phyloP scores from a whole-genome alignment of 2,797 vertebrate species.

The Sternarchorhynchus goeldii region DNA sequence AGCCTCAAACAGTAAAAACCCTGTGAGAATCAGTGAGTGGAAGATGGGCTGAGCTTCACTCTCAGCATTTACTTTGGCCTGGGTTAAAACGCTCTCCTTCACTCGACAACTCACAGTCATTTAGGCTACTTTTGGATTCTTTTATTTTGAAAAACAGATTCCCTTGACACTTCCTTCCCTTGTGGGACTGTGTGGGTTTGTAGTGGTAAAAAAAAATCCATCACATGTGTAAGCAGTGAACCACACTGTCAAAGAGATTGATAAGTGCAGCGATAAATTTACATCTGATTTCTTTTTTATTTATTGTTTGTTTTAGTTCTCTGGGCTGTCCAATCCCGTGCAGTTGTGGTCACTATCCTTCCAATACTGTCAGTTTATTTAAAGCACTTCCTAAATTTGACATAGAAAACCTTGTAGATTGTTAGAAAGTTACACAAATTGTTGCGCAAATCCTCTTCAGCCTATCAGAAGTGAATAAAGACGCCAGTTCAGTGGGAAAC shows the following conservation, averaged over 20 bases:
- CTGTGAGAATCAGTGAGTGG: slow-evolving; percentile 33
- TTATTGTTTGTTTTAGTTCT: neutral
- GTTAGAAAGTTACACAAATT: too few species aligned
- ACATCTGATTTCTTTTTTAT: neutral
- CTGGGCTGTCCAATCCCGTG: neutral
- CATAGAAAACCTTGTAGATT: too few species aligned
- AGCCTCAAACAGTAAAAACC: slow-evolving; percentile 31
- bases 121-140: neutral
- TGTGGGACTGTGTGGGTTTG: neutral
- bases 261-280: neutral
- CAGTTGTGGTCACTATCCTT: neutral
- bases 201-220: neutral
- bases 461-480: neutral
- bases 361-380: too few species aligned
- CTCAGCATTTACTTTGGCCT: slow-evolving; percentile 1
- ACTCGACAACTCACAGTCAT: slow-evolving; percentile 3
- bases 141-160: slow-evolving; percentile 9
- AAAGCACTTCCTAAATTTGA: too few species aligned
- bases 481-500: slow-evolving; percentile 9
- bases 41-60: slow-evolving; percentile 16
- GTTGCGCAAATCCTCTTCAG: too few species aligned
- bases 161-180: neutral
- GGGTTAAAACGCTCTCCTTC: neutral
- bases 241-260: neutral
- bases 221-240: neutral